Evolutionary conservation across 2,888 invertebrate species (phyloP), one percentile per base, ranked within the genome.

Genomic region (Acrobasis consociella): DNA sequence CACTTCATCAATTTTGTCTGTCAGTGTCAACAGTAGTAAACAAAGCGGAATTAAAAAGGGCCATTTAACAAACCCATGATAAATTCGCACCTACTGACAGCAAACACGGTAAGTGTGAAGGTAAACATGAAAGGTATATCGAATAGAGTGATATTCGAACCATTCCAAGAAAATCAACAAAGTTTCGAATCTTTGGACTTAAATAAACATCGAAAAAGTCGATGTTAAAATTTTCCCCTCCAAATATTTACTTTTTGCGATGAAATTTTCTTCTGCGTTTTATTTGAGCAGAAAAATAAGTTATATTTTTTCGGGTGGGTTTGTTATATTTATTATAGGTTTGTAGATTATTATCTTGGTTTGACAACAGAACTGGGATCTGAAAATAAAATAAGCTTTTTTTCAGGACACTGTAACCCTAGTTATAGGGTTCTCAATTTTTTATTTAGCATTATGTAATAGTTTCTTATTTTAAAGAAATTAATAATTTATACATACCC

Each of bases 61-160:
- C 42, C 56, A 11, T 17, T 56, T 56, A 56, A 56, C 51, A 31
- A 17, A 42, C 46, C 13, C 60, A 39, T 16, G 39, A 13, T 15
- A 52, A 1, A 60, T 39, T 60, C 60, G 39, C 60, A 60, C 60
- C 51, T 60, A 60, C 60, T 51, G 60, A 52, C n/a, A 17, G 38
- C 49, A 59, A 49, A 59, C 42, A 51, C 3, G 8, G 37, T 17
- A 51, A 22, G 60, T 52, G 60, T 60, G 51, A 60, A 60, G 16
- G 39, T 42, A 60, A 60, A 60, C 42, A 51, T 16, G 46, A 42
- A 11, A 60, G 9, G 39, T n/a, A n/a, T 42, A 52, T 60, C 52
- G 50, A 60, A 42, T 52, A 52, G 38, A 22, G 42, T 22, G 42
- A 42, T 13, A 56, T 56, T 42, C 11, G 31, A 17, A 42, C 3